Evolutionary conservation across 2,113 vertebrate species (phyloP), one percentile per base, ranked within the genome.

Genomic region (Donacobius atricapilla): DNA sequence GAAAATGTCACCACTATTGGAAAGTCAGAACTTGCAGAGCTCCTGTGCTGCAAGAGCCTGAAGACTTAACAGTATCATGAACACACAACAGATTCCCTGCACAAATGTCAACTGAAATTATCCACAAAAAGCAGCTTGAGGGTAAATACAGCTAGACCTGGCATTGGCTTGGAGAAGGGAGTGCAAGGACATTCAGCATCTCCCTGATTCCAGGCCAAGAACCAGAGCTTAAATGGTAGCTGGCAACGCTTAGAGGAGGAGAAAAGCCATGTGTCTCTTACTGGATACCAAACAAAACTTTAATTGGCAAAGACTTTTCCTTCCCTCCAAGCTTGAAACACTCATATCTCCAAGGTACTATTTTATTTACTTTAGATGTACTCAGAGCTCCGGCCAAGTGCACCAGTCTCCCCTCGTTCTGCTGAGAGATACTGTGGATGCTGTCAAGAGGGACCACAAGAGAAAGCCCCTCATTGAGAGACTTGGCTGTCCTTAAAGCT

Each of bases 401-500:
- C 90, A 99, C 98, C 54, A 99, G 92, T 25, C 93, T 98, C 22
- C 98, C 97, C 78, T 99, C 98, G 25, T 99, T 98, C 96, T 98
- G 97, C 5, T 95, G 97, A 48, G 98, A 98, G 13, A 99, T 73
- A 3, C 87, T 95, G 77, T 97, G 84, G 87, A 98, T 98, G 70
- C 96, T 97, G 15, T 97, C 97, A 10, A 99, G 97, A 33, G 98
- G 88, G 33, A 99, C 94, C 20, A 99, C 99, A 53, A 98, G 98
- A 18, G 98, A 98, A 13, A 99, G 98, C 4, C 99, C 99, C 87
- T 99, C 99, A 14, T 99, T 98, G 19, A 99, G 97, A 25, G 98
- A 98, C 5, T 75, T 91, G 3, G 98, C 98, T 2, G 98, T 99
- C 79, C 96, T 98, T 95, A 99, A 69, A 18, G 99, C 98, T 23